A percentile compares a stretch with the other conserved stretches of the same genome.
phyloP scores from a whole-genome alignment of 2,113 vertebrate species.

The Podilymbus podiceps region DNA sequence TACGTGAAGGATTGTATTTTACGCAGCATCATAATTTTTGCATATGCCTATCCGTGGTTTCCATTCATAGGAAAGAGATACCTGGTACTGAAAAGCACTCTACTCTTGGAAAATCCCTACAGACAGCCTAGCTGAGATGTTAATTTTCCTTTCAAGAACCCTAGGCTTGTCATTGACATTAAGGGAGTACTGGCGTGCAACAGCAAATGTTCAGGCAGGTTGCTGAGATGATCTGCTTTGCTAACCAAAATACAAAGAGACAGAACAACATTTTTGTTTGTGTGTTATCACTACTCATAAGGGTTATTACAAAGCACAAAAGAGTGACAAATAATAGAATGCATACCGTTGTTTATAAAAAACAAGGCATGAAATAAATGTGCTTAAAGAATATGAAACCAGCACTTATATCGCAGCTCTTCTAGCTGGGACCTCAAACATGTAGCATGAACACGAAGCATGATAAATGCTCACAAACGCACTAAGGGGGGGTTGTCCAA shows the following conservation, averaged over 20 bases:
- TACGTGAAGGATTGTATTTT: neutral
- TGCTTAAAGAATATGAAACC: neutral
- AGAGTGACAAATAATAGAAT: neutral
- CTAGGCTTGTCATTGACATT: neutral
- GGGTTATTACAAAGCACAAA: neutral
- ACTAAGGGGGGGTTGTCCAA: neutral
- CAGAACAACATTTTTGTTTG: neutral
- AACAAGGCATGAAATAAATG: neutral
- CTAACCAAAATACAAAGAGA: neutral
- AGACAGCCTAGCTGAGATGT: neutral
- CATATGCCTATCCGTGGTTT: neutral
- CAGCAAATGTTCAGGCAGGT: neutral
- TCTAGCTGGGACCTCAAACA: neutral
- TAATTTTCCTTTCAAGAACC: constrained; percentile 13
- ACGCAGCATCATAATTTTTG: neutral
- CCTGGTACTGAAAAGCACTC: neutral
- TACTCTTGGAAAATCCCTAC: neutral
- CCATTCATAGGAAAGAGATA: neutral
- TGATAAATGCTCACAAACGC: neutral
- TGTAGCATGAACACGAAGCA: neutral
- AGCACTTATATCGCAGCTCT: neutral
- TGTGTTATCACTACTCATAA: neutral
- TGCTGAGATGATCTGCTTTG: constrained; percentile 16
- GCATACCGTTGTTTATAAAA: neutral
- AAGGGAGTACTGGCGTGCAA: neutral